Base-by-base conservation (phyloP, 92 coral and sea anemone species). In the Epizoanthus scotinus region DNA sequence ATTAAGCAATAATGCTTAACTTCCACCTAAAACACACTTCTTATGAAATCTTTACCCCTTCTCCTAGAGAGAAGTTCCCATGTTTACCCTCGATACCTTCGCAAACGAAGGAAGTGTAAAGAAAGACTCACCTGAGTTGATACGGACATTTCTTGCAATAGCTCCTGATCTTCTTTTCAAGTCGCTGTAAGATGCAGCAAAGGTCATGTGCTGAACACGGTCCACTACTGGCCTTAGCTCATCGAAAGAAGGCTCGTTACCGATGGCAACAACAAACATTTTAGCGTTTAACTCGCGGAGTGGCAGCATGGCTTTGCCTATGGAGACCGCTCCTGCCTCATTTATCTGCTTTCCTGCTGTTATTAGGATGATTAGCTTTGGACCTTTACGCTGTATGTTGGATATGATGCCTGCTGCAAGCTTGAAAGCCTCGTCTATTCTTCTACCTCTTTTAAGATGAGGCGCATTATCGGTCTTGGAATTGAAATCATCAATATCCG, bases 401-500 rank as follows among this genome's bases (percentile, higher is more conserved):
- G 55, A 7, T 6, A 55, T 28, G 9, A 65, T 36, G 6, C 50
- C 34, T 36, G 74, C 84, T 22, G 97, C 91, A 38, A 78, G 84
- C 70, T 74, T 66, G 24, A 90, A 79, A 8, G 93, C 93, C 20
- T 81, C 52, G 52, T 92, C 97, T 50, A 89, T 69, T 24, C 97
- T 64, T 70, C 93, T 82, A 62, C 71, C 79, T 12, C 93, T 92
- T 19, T 20, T 25, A 12, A 74, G 55, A 57, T 74, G 80, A 7
- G 80, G 80, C 17, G 80, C 67, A 13, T 57, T 58, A 53, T 57
- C 65, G 54, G 60, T 57, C 57, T 74, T 74, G 10, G 17, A 3
- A 17, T 74, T 74, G 25, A 74, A 36, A 20, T 74, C 80, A 22
- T 74, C 80, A 53, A 74, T 74, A 56, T 58, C 80, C 19, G 2